These are phyloP conservation scores for Heliconius hermathena DNA, from an alignment of 1,140 invertebrate genomes.

Conservation along the genomic window DNA sequence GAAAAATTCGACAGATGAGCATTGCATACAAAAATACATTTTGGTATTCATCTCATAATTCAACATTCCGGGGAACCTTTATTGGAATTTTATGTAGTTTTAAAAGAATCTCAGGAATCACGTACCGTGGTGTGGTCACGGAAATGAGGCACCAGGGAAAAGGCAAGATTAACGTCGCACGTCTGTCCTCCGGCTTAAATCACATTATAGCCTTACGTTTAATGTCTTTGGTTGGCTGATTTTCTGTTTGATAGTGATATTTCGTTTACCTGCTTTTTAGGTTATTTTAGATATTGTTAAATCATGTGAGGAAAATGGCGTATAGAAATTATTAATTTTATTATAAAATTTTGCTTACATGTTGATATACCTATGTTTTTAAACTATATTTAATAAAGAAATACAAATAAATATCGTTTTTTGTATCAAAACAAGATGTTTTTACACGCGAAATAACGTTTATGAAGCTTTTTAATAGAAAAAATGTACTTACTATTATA, in stretches of 20 bases:
- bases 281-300: neutral
- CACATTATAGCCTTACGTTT: constrained; percentile 67
- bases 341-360: no score
- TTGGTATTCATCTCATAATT: constrained; percentile 7
- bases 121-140: constrained; percentile 49
- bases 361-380: no score
- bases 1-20: neutral
- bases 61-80: neutral
- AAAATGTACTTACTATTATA: neutral
- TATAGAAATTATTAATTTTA: no score
- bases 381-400: no score
- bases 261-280: constrained; percentile 31
- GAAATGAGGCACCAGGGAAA: constrained; percentile 59
- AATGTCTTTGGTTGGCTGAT: constrained; percentile 52
- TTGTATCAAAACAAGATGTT: no score
- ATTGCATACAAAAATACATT: constrained; percentile 8
- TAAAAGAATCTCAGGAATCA: constrained; percentile 52
- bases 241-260: constrained; percentile 18
- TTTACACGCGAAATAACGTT: neutral
- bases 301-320: neutral
- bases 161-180: constrained; percentile 64
- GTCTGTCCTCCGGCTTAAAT: constrained; percentile 69
- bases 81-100: constrained; percentile 28
- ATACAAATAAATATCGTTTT: no score
- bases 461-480: neutral